Percentiles rank a stretch among this genome's conserved stretches.
phyloP scores from a whole-genome alignment of 2,797 vertebrate species.

The Luscinia luscinia region DNA sequence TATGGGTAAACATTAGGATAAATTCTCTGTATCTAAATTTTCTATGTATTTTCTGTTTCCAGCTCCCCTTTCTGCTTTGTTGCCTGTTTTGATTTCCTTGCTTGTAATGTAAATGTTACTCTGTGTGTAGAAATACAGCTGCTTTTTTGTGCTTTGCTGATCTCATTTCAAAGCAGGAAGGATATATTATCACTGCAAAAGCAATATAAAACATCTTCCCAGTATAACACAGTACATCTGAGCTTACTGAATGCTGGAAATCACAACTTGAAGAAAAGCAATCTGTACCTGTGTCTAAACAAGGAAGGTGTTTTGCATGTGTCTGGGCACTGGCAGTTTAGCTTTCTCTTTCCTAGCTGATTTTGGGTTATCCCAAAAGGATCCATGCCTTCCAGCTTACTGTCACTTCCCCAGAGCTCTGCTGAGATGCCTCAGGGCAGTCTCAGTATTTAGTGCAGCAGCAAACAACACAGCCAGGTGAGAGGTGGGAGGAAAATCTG shows the following conservation, averaged over 20 bases:
- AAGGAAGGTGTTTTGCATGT: not conserved
- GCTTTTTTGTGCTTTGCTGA: not conserved
- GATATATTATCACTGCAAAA: not conserved
- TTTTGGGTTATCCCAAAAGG: not conserved
- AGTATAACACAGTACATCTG: not conserved
- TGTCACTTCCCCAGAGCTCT: not conserved
- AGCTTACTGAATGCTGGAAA: not conserved
- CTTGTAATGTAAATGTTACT: not conserved
- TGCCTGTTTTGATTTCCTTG: not conserved
- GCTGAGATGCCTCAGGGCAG: not conserved
- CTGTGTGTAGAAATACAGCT: not conserved
- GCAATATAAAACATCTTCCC: not conserved
- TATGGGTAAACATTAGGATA: not conserved
- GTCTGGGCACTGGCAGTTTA: not conserved
- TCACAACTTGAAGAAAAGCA: not conserved
- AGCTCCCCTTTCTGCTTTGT: not conserved
- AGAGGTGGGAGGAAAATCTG: not conserved
- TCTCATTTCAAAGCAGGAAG: not conserved
- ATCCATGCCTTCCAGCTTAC: not conserved
- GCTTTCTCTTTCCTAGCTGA: not conserved
- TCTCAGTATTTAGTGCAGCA: not conserved
- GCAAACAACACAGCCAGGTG: not conserved
- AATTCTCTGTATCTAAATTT: not conserved
- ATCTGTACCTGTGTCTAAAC: not conserved
- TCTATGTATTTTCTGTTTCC: not conserved